phyloP scores from a whole-genome alignment of 2,888 invertebrate genomes.

The Anodontia alba region DNA sequence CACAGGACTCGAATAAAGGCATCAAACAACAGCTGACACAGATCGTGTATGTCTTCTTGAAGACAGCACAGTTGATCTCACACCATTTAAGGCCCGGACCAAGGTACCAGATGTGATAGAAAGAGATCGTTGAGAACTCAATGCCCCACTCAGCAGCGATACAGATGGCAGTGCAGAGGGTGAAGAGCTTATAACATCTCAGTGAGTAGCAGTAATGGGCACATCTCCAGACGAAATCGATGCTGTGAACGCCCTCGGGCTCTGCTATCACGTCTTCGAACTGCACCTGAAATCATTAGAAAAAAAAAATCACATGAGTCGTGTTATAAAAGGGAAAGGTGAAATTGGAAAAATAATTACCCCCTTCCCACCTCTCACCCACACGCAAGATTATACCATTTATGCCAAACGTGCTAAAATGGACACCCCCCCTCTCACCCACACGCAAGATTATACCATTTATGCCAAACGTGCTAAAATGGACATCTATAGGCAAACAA shows the following conservation, averaged over 20 bases:
- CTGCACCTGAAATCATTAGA: constrained; percentile 3
- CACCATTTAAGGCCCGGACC: constrained; percentile 63
- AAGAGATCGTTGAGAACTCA: constrained; percentile 86
- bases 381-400: too few species aligned
- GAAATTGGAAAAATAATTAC: too few species aligned
- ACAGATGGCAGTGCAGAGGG: constrained; percentile 89
- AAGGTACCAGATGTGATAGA: constrained; percentile 72
- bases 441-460: too few species aligned
- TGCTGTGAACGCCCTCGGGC: constrained; percentile 77
- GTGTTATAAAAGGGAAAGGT: too few species aligned
- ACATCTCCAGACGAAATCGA: constrained; percentile 90
- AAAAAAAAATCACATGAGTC: constrained; percentile 43
- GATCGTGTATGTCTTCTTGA: constrained; percentile 43
- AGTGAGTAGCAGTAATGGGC: constrained; percentile 88
- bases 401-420: too few species aligned
- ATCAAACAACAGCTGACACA: constrained; percentile 56
- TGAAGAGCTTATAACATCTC: constrained; percentile 89
- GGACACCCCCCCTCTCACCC: too few species aligned
- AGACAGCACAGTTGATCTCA: constrained; percentile 85
- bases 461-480: too few species aligned
- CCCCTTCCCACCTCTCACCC: too few species aligned
- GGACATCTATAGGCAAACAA: too few species aligned
- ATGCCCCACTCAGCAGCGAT: constrained; percentile 87
- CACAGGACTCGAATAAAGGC: constrained; percentile 65
- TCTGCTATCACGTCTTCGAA: constrained; percentile 72